Evolutionary conservation across 37 sponge, comb jelly and placozoan genomes (phyloP), one percentile per base, ranked within the genome.

Genomic region (Cliona cf. orientalis): DNA sequence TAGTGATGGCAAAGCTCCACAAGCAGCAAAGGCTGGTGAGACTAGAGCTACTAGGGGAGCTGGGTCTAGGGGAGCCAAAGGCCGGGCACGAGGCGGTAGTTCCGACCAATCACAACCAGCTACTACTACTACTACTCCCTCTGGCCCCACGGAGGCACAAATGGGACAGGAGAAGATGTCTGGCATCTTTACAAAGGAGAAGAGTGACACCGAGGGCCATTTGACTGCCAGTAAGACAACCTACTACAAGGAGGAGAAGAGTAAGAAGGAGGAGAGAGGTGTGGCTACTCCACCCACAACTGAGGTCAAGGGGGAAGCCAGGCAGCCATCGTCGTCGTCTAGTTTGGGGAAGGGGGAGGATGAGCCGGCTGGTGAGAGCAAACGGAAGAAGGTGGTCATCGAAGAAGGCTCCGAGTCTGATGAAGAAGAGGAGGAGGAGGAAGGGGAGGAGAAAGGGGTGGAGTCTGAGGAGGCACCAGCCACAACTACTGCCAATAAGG

Each of bases 231-330:
- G 6, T 37, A 59, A 59, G 2, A 75, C 76, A 2, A 34, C 62
- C 6, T 59, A 75, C 62, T 75, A 60, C 62, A 59, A 75, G 46
- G 32, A 66, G 5, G 21, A 66, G 23, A 39, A 42, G 25, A 43
- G 44, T 2, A 39, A 42, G 45, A 11, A 42, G 42, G 53, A 49
- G 9, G 53, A 49, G 53, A 49, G 53, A 19, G 14, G 14, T 49
- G 14, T 14, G 9, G 14, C 53, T 49, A 14, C 14, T 49, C 14
- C 53, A 49, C 14, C 53, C 9, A 49, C 41, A 38, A n/a, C 40
- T 23, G 41, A 38, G 7, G 36, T 3, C 41, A 9, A 32, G 7
- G 69, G 5, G 3, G 41, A 32, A 36, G 36, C 6, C 7, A 31
- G 40, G 36, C 40, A 7, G 23, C 9, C 69, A 37, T n/a, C 17